A percentile compares a stretch with the other conserved stretches of the same genome.
Conservation (phyloP, 2,888 invertebrate genomes). For the Leucozona laternaria region DNA sequence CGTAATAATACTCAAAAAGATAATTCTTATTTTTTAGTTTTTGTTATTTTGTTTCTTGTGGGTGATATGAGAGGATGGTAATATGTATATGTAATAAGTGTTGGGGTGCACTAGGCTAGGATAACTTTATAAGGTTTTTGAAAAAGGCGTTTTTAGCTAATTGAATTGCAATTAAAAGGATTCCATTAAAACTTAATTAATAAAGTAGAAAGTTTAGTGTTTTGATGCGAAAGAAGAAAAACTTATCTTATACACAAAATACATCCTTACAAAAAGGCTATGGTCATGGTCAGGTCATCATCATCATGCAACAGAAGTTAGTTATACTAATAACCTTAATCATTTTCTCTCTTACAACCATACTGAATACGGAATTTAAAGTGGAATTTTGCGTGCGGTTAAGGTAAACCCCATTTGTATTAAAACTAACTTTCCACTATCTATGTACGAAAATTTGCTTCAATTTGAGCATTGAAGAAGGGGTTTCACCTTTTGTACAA, state of each 20-base stretch:
- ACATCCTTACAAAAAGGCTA: background rate
- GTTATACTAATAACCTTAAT: too few species aligned
- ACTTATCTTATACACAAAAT: background rate
- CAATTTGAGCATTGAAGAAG: background rate
- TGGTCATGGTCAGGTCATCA: too few species aligned
- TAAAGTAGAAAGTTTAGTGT: background rate
- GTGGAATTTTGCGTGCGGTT: background rate
- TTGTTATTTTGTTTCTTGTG: background rate
- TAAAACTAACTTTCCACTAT: background rate
- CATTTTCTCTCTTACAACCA: background rate
- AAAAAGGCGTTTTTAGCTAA: conserved; percentile 10
- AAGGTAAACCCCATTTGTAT: background rate
- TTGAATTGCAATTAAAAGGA: conserved; percentile 28
- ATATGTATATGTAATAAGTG: background rate
- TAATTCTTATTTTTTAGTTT: conserved; percentile 13
- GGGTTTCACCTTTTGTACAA: conserved; percentile 1
- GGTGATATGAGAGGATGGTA: conserved; percentile 11
- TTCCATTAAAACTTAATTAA: conserved; percentile 19
- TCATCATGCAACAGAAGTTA: background rate
- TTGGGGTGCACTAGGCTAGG: background rate
- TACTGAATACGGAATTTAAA: background rate
- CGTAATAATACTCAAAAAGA: conserved; percentile 47
- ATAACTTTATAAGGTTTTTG: conserved; percentile 13
- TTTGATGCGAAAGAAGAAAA: background rate
- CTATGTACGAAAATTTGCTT: background rate